Base-by-base conservation (phyloP, 2,888 invertebrate genomes). In the Geophilus truncorum region DNA sequence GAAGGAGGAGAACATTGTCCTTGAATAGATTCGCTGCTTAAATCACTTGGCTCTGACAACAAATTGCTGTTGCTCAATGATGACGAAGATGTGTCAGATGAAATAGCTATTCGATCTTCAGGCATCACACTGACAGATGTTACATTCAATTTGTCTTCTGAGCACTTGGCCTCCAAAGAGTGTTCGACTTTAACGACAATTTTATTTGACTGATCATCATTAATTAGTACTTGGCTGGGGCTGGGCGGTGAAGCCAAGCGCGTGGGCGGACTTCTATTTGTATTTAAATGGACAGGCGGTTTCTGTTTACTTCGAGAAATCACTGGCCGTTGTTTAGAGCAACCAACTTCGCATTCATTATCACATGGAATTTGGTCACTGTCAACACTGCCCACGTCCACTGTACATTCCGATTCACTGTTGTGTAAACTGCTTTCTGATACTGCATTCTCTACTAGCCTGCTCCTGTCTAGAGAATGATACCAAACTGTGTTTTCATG, bases 401-500 rank as follows among this genome's bases (percentile, higher is more conserved):
- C 0, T 18, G 7, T 1, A 18, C 2, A 10, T 21, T 23, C 25
- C 28, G 70, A 70, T 12, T 15, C 3, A 23, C 70, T n/a, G 15
- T 70, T 28, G 10, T 10, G 25, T 28, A 70, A 25, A 70, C 25
- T 25, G 15, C 9, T n/a, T n/a, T n/a, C n/a, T n/a, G n/a, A n/a
- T n/a, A n/a, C n/a, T n/a, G n/a, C 70, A 28, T 70, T 70, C 28
- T 28, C 70, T 3, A 28, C 6, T 28, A 70, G 28, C 10, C 25
- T 70, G n/a, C 28, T 70, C 28, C 70, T 25, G 32, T 79, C 79
- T 15, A 62, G 79, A 30, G 79, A 79, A 15, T 78, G 78, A 18
- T 77, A 77, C 34, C 36, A 77, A 1, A 36, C 77, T 7, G 34
- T 36, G 32, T 36, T 36, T 77, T 77, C 77, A n/a, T 75, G 45